Evolutionary conservation across 2,113 vertebrate genomes (phyloP).

Genomic region (Nyctereutes procyonoides): DNA sequence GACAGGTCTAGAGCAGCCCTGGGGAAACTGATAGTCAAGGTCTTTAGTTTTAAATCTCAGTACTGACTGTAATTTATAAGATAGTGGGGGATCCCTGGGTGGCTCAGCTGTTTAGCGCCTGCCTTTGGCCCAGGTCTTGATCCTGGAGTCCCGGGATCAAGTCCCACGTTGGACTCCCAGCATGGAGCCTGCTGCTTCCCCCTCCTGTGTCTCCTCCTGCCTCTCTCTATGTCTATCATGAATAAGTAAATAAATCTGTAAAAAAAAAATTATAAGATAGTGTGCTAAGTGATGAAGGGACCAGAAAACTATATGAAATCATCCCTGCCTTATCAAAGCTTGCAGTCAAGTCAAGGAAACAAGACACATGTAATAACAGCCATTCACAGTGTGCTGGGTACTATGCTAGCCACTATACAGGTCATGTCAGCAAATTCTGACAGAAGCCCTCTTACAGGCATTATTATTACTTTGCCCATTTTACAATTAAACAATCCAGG

Average conservation of each 20-base stretch:
- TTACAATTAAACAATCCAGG: background rate
- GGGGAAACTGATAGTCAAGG: constrained; percentile 29
- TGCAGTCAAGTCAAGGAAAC: background rate
- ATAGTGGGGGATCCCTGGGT: background rate
- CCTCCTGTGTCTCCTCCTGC: no score
- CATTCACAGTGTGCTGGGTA: background rate
- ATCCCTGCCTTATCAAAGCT: background rate
- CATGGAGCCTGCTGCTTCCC: no score
- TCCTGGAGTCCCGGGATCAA: no score
- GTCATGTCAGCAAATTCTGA: background rate
- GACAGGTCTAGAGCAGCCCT: background rate
- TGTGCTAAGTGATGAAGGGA: background rate
- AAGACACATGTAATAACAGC: background rate
- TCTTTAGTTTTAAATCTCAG: constrained; percentile 19
- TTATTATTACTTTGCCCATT: background rate
- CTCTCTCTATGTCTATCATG: no score
- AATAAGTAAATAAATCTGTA: no score
- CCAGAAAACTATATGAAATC: constrained; percentile 14
- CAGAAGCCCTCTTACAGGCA: background rate
- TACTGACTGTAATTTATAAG: background rate
- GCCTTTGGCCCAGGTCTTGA: no score
- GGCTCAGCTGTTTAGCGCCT: no score
- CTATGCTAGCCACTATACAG: background rate
- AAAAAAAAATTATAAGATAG: background rate
- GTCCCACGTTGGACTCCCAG: no score